Evolutionary conservation across 2,888 invertebrate genomes (phyloP), one percentile per base, ranked within the genome.

Genomic region (Brachypalpus laphriformis): DNA sequence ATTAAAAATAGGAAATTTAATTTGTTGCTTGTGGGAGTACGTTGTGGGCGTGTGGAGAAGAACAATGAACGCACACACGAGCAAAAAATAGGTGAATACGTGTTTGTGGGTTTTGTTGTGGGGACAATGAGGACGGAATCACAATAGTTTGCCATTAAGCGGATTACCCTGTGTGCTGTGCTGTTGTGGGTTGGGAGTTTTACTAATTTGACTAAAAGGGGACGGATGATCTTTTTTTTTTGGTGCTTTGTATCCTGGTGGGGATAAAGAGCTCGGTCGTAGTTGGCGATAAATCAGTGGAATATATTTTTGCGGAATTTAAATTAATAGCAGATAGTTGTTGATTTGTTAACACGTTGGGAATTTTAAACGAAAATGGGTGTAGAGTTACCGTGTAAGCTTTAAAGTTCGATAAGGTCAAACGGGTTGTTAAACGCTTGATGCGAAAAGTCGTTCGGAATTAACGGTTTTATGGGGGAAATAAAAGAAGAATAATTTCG

Each of bases 131-230:
- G 71, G 66, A 85, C 57, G 54, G 57, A 71, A 76, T 75, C 75
- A 81, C 71, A 85, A 85, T 85, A 85, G 83, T 80, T 80, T 70
- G 71, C 70, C 71, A 76, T 81, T 65, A 75, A 85, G 85, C 70
- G 75, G 85, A 85, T 85, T 81, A 81, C 65, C 75, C 74, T 74
- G 34, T 25, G 25, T 25, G 25, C 5, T 2, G 3, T 34, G 68
- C 65, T 54, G 31, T 59, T 56, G 77, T 68, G 54, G 65, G 37
- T 37, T 31, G 40, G 65, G 61, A 71, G 81, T 57, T 81, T 71
- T 66, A 81, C 85, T 85, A 81, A 85, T 85, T 85, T 81, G 59
- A 42, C 81, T 75, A 81, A 81, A 76, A 81, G 70, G 63, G 74
- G 51, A 75, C 37, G 61, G 42, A 37, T 37, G 56, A 56, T 31